Conservation (phyloP, 2,113 vertebrate species). For the Corydoras maculifer region DNA sequence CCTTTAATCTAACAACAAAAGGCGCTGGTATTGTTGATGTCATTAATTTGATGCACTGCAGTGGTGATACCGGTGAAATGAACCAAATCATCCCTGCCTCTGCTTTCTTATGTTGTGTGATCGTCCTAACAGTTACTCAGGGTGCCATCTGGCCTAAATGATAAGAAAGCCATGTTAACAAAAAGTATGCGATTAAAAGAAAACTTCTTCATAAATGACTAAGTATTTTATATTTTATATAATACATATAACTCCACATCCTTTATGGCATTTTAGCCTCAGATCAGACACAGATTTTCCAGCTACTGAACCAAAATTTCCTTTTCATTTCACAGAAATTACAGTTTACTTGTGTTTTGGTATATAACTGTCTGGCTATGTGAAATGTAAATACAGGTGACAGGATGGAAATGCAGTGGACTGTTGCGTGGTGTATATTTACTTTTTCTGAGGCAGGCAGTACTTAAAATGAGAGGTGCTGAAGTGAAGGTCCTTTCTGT, state of each 20-base stretch:
- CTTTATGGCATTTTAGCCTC: neutral
- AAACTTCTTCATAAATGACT: neutral
- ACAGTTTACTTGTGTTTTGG: neutral
- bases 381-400: neutral
- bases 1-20: conserved; percentile 6
- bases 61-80: conserved; percentile 23
- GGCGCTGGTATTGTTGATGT: neutral
- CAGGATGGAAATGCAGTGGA: neutral
- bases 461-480: conserved; percentile 14
- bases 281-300: too few species aligned
- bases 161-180: conserved; percentile 15
- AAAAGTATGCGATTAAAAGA: neutral
- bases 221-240: neutral
- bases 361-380: neutral
- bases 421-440: neutral
- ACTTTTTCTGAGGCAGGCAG: conserved; percentile 5
- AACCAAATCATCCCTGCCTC: conserved; percentile 34
- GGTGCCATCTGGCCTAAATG: conserved; percentile 23
- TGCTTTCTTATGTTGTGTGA: conserved; percentile 14
- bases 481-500: conserved; percentile 32
- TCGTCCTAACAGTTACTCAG: neutral
- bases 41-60: conserved; percentile 5
- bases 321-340: too few species aligned
- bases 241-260: neutral
- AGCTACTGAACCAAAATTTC: too few species aligned